These are phyloP conservation scores for Catharus ustulatus DNA, from an alignment of 2,797 vertebrate species.

Conservation along the genomic window DNA sequence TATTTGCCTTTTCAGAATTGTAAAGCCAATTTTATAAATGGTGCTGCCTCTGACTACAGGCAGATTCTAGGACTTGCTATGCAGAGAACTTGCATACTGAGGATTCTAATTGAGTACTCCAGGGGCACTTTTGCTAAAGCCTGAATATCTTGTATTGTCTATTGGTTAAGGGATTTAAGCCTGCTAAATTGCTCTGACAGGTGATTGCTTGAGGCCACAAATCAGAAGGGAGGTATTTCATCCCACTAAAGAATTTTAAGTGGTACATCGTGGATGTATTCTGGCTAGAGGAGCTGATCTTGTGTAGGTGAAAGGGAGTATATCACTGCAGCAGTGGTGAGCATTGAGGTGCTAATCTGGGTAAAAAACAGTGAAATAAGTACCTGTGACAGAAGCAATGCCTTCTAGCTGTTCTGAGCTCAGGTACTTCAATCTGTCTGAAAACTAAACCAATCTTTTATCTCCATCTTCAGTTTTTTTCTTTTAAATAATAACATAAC, in stretches of 20 bases:
- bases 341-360: not conserved
- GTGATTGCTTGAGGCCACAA: slow-evolving; percentile 9
- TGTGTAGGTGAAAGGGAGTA: not conserved
- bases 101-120: not conserved
- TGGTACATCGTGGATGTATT: not conserved
- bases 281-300: not conserved
- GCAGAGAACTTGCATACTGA: not conserved
- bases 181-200: not conserved
- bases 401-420: not conserved
- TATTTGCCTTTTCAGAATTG: not conserved
- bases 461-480: not conserved
- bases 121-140: not conserved
- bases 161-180: not conserved
- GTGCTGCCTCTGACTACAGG: not conserved
- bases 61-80: not conserved
- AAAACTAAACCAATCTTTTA: not conserved
- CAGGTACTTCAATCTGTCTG: not conserved
- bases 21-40: not conserved
- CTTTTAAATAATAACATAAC: not conserved
- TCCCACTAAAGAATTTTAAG: slow-evolving; percentile 34
- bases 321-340: not conserved
- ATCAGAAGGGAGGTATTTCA: not conserved
- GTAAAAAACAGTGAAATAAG: not conserved
- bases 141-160: not conserved
- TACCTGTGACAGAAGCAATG: not conserved